A percentile compares a stretch with the other conserved stretches of the same genome.
These are phyloP conservation scores for mouse (Mus musculus) DNA, from an alignment of 2,113 vertebrate species.

Conservation along the genomic window GRCm39 chr15:58559001-58559500, in stretches of 20 bases:
- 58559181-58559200: background rate
- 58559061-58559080: background rate
- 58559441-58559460: background rate
- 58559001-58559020: background rate
- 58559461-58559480: background rate
- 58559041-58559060: no score
- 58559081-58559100: background rate
- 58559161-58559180: background rate
- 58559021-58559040: background rate
- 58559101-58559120: background rate
- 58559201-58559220: background rate
- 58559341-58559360: background rate
- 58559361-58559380: background rate
- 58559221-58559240: background rate
- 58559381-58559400: background rate
- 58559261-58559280: background rate
- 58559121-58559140: background rate
- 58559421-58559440: background rate
- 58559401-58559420: background rate
- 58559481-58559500: background rate
- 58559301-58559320: background rate
- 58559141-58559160: background rate
- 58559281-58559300: background rate
- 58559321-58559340: background rate
- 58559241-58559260: background rate